Evolutionary conservation across 2,113 vertebrate genomes (phyloP), one percentile per base, ranked within the genome.

Genomic region (Xiphophorus maculatus): DNA sequence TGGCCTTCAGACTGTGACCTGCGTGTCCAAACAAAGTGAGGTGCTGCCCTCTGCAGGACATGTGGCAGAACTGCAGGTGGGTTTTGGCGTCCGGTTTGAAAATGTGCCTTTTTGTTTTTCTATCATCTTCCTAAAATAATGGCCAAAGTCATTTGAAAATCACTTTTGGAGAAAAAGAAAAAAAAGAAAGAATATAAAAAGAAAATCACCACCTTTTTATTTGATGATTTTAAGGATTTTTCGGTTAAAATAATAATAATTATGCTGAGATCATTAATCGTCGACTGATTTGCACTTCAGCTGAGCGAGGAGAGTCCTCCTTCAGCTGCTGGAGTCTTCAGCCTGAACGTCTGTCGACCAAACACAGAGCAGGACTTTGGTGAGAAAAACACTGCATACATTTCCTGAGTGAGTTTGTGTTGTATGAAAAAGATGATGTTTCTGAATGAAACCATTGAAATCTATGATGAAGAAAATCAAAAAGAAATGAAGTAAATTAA

Each of bases 41-140:
- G 90, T 90, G 58, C 77, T 92, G 33, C 93, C 91, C 25, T 35
- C 92, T 70, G 95, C 95, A 61, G 92, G 91, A 13, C 72, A 11
- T 60, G 0, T 93, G 91, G 91, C 94, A 93, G 77, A 51, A 81
- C 83, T 60, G 88, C 93, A 76, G 87, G 89, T 95, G 0, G 86
- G 91, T 74, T 74, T 71, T 27, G 42, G 25, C 27, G 61, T 10
- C 22, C 8, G 22, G 51, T 54, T 25, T 54, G 17, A 25, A 54
- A 54, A 58, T 58, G 1, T 5, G n/a, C 30, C 10, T 54, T 11
- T 51, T 11, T 51, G 12, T 19, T 29, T 15, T 14, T 8, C 8
- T 71, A 37, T 37, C 35, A 12, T 37, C 10, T 37, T 37, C 35
- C 35, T 37, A 37, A 37, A 37, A 37, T 37, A 2, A 37, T 33